These are phyloP conservation scores for Myzus persicae DNA, from an alignment of 1,140 invertebrate genomes.

Conservation along the genomic window DNA sequence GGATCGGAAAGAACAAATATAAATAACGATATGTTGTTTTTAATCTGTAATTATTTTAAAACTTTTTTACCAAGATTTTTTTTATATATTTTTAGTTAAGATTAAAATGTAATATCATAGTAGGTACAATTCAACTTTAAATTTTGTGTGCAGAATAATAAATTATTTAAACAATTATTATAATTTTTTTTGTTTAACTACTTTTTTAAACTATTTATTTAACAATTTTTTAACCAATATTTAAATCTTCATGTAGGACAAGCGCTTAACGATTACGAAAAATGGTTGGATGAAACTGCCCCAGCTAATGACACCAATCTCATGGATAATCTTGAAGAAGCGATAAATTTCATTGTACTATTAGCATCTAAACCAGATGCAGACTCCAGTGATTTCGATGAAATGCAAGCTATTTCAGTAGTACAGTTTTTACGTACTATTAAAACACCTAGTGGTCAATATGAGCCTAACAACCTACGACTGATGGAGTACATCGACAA, in stretches of 20 bases:
- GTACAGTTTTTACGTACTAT: conserved; percentile 42
- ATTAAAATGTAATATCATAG: too few species aligned
- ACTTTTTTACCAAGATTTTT: background rate
- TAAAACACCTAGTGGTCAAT: conserved; percentile 17
- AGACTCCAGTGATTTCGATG: conserved; percentile 8
- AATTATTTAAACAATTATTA: too few species aligned
- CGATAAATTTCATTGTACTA: conserved; percentile 28
- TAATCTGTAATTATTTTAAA: background rate
- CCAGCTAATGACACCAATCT: conserved; percentile 38
- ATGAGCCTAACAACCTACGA: conserved; percentile 8
- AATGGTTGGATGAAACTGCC: conserved; percentile 31
- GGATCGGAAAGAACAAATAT: background rate
- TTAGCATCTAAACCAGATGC: background rate
- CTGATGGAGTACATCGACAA: conserved; percentile 49
- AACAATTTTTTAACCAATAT: background rate
- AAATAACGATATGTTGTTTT: too few species aligned
- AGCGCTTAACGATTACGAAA: background rate
- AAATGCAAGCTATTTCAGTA: conserved; percentile 45
- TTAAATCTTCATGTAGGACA: background rate
- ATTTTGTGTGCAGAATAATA: too few species aligned
- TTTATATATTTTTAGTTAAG: too few species aligned
- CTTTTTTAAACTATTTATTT: too few species aligned
- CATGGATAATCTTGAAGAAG: conserved; percentile 41
- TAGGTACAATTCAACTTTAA: too few species aligned
- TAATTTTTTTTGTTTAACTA: too few species aligned